These are phyloP conservation scores for Abrostola triplasia DNA, from an alignment of 2,888 invertebrate species.

Conservation along the genomic window DNA sequence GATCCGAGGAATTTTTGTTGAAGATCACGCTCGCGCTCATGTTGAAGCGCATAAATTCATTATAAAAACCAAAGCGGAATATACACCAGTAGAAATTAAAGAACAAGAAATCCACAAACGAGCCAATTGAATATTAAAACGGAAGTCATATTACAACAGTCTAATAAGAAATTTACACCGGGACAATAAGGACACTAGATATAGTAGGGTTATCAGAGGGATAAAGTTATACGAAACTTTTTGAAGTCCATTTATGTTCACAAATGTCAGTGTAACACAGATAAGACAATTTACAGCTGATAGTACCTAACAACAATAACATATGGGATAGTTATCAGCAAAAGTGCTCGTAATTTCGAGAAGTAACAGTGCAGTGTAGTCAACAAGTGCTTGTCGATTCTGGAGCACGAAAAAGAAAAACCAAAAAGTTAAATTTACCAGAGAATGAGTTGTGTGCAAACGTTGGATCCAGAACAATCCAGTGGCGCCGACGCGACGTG, in stretches of 20 bases:
- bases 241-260: slow-evolving; percentile 6
- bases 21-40: slow-evolving; percentile 79
- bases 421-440: slow-evolving; percentile 47
- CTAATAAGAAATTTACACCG: slow-evolving; percentile 31
- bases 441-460: slow-evolving; percentile 52
- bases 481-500: slow-evolving; percentile 82
- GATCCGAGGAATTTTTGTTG: slow-evolving; percentile 83
- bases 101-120: slow-evolving; percentile 43
- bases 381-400: slow-evolving; percentile 14
- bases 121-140: slow-evolving; percentile 54
- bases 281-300: slow-evolving; percentile 35
- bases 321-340: slow-evolving; percentile 27
- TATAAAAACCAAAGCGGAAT: slow-evolving; percentile 72
- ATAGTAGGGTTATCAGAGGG: slow-evolving; percentile 14
- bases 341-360: slow-evolving; percentile 33
- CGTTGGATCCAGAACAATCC: slow-evolving; percentile 71
- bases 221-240: slow-evolving; percentile 14
- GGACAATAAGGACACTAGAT: slow-evolving; percentile 8
- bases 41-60: slow-evolving; percentile 76
- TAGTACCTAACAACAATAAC: slow-evolving; percentile 36
- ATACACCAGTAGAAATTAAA: slow-evolving; percentile 58
- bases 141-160: slow-evolving; percentile 25
- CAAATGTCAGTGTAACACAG: slow-evolving; percentile 38
- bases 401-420: slow-evolving; percentile 33
- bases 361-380: slow-evolving; percentile 5